Base-by-base conservation (phyloP, 1,140 invertebrate species). In the Cyclargus thomasi region DNA sequence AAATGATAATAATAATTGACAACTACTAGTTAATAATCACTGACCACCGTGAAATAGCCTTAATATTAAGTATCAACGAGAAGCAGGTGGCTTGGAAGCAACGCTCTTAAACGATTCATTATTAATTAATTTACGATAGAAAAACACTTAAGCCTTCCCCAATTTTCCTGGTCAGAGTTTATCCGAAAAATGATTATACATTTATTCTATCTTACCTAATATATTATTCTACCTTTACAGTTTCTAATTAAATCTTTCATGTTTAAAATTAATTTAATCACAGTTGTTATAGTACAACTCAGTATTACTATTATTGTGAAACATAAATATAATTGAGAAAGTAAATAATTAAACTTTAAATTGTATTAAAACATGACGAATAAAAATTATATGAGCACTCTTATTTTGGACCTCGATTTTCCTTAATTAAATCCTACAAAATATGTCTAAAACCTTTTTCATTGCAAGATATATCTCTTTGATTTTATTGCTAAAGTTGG, bases 101-200 rank as follows among this genome's bases (percentile, higher is more conserved):
- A 59, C 55, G 55, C 55, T 59, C 18, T 22, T 59, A 59, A 59
- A 59, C 55, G 55, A 59, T 20, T 59, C 55, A 59, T 59, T 59
- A 59, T 59, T 22, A 59, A 59, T 59, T 59, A 59, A 59, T 59
- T 59, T 59, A 59, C 11, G 17, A 59, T 59, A 22, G 55, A 21
- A 59, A 59, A 21, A 59, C 55, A 59, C 55, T 57, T 59, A 59
- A 59, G 55, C 55, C 18, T 18, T 55, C 18, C 39, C 39, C 39
- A 47, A 59, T 59, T 20, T 29, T 2, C 20, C 20, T 20, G 20
- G 55, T 59, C 55, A 16, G 53, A 20, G 55, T 59, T 59, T 22
- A 59, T 20, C 5, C 18, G 55, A 11, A 59, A 59, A 47, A 59
- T 18, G 55, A 17, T 59, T 59, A 20, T 29, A 29, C n/a, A n/a